Evolutionary conservation across 2,888 invertebrate species (phyloP), one percentile per base, ranked within the genome.

Genomic region (Dusona sp.): DNA sequence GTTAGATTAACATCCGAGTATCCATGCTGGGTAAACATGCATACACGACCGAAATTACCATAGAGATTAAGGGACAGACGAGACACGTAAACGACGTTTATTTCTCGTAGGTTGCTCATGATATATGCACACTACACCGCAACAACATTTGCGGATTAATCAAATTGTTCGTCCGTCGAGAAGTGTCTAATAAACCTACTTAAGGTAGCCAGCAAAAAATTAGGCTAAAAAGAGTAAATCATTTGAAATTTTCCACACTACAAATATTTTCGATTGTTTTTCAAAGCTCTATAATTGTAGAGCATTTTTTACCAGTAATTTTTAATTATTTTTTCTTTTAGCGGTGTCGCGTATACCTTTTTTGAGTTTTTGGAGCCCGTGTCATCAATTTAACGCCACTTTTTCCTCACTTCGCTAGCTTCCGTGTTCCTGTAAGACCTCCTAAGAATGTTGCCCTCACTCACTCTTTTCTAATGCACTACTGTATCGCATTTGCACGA

Each of bases 1-100:
- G 61, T 83, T 80, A n/a, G 70, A 86, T 82, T 83, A 86, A 86
- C 86, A 61, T 78, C 48, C 38, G 38, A 77, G 65, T 64, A 73
- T 64, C 79, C 67, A 42, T 77, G 48, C 61, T 29, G 38, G 48
- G 25, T 61, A 72, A 65, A 22, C 75, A 54, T 79, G 67, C 54
- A 79, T 75, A 33, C 67, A 74, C 68, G 38, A 42, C 48, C 74
- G 64, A 78, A 61, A 83, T 86, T 83, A 86, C 73, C 83, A 83
- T 86, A 86, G 57, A 83, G 72, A 80, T 83, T 80, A 83, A 75
- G 77, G 75, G 6, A 54, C 67, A 83, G 72, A 73, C 74, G 64
- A 79, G 79, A 65, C 70, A 79, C 79, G 83, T 68, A 29, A 79
- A 75, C 48, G 51, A 72, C 65, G 67, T 67, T 83, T 77, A 80